Evolutionary conservation across 2,797 vertebrate species (phyloP).

Genomic region (Lacerta agilis): DNA sequence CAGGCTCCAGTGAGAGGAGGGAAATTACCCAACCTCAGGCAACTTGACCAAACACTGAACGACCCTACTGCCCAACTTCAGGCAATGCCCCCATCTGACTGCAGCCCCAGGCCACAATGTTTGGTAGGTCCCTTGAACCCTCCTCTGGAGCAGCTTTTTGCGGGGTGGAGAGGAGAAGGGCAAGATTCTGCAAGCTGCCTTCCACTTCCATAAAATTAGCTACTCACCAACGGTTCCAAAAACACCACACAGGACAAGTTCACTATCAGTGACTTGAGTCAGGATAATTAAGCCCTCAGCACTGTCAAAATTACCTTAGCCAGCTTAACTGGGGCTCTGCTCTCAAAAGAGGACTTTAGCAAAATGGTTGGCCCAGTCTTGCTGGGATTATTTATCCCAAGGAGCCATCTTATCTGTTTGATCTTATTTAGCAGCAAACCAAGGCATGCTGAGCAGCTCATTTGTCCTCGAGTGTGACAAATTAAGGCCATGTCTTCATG

Average conservation of each 20-base stretch:
- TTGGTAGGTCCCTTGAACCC: too few relatives aligned
- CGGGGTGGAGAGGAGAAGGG: too few relatives aligned
- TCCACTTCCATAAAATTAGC: too few relatives aligned
- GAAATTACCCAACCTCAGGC: too few relatives aligned
- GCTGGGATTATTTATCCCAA: not conserved
- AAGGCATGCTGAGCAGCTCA: not conserved
- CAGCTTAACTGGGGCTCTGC: not conserved
- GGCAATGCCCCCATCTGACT: too few relatives aligned
- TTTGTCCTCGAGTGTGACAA: not conserved
- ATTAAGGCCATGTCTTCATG: conserved; percentile 3
- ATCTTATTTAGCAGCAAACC: not conserved
- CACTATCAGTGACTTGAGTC: not conserved
- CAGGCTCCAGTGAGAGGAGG: too few relatives aligned
- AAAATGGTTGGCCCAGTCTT: not conserved
- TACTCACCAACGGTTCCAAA: not conserved
- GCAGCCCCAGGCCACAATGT: too few relatives aligned
- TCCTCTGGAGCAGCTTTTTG: too few relatives aligned
- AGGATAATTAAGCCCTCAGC: not conserved
- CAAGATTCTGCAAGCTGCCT: too few relatives aligned
- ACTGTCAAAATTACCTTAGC: not conserved
- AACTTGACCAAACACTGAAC: too few relatives aligned
- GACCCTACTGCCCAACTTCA: too few relatives aligned
- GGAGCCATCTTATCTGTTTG: not conserved
- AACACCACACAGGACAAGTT: not conserved
- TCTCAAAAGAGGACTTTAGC: not conserved